These are phyloP conservation scores for Sphecodes monilicornis DNA, from an alignment of 2,888 invertebrate species.

Conservation along the genomic window DNA sequence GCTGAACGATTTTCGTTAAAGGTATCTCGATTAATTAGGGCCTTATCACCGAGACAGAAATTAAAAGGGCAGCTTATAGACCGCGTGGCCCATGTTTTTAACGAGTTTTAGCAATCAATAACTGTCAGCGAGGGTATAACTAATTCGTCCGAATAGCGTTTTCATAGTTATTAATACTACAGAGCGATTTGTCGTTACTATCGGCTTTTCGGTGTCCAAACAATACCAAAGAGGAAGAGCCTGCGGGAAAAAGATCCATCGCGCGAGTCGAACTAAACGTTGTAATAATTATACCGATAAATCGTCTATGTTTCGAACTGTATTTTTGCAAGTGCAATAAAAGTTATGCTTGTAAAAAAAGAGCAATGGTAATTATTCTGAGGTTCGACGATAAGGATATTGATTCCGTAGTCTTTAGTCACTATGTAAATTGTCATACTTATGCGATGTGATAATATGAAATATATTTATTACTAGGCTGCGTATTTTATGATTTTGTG, in stretches of 20 bases:
- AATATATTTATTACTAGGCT: no score
- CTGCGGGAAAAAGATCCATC: background rate
- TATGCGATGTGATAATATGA: no score
- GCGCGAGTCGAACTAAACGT: conserved; percentile 39
- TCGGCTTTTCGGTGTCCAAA: conserved; percentile 42
- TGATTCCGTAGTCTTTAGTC: background rate
- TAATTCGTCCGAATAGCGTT: background rate
- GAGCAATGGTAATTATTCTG: background rate
- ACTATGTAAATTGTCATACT: background rate
- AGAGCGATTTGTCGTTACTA: background rate
- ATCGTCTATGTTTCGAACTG: conserved; percentile 71
- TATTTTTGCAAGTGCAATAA: conserved; percentile 81
- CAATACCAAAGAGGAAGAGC: conserved; percentile 50
- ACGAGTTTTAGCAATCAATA: background rate
- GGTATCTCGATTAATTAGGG: background rate
- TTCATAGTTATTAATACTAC: conserved; percentile 6
- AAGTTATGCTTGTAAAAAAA: conserved; percentile 82
- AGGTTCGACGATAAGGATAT: background rate
- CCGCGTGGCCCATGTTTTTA: background rate
- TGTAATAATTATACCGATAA: conserved; percentile 48
- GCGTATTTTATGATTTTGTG: no score
- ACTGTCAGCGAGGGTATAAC: background rate
- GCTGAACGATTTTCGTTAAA: conserved; percentile 32
- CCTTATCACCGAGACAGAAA: background rate
- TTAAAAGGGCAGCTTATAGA: background rate